Base-by-base conservation (phyloP, 2,113 vertebrate genomes). In the Loxodonta africana region DNA sequence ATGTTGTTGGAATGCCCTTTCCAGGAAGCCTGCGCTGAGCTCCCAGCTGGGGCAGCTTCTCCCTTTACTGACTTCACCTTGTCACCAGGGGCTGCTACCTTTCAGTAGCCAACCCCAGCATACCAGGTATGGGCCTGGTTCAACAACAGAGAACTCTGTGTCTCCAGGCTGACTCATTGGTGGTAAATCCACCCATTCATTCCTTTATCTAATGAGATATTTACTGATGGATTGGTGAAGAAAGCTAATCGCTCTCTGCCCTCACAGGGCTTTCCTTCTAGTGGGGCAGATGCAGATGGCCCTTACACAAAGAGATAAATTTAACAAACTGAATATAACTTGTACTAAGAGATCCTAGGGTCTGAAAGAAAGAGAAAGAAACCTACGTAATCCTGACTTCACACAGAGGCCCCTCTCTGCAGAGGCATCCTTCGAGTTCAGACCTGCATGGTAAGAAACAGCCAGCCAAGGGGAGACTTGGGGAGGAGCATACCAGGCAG, bases 61-160 rank as follows among this genome's bases (percentile, higher is more conserved):
- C 33, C 20, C 14, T 4, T 26, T 33, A 7, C 46, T 0, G 2
- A 8, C 57, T 25, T 63, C 14, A 20, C 44, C 26, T 87, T 12
- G 25, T 80, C 44, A 46, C 8, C 11, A 6, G 48, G 81, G 78
- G 48, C 1, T 0, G 1, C 82, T 26, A 1, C 30, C 20, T 12
- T 25, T 33, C 1, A 3, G 41, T 21, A 26, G 30, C 28, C 17
- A 3, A 41, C 37, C 25, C 62, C 9, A 1, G 5, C 9, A 5
- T 33, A 8, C 33, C 33, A 18, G 46, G 26, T 2, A 0, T 1
- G n/a, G 18, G 17, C 33, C 17, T 0, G 0, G 14, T 48, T 30
- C 60, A 28, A 5, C 51, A 6, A 1, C n/a, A 30, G 6, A 41
- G 80, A 48, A 48, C 14, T 33, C 7, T 1, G n/a, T 5, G 14